A percentile compares a stretch with the other conserved stretches of the same genome.
Conservation (phyloP, 2,888 invertebrate genomes). For the Clostera curtula region DNA sequence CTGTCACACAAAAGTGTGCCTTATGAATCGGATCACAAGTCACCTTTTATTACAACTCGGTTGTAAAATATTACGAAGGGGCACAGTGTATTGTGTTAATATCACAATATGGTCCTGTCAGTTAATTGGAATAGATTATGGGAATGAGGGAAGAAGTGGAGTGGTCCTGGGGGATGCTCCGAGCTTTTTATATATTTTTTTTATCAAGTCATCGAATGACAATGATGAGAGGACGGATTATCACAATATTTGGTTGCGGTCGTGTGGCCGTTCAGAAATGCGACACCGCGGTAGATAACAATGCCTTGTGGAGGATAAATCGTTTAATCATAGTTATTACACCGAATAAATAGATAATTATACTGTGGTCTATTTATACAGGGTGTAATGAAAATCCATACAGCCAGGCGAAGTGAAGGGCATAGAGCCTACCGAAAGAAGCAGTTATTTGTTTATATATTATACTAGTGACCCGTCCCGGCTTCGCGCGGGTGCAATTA, state of each 20-base stretch:
- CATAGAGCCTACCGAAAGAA: too few relatives aligned
- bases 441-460: too few relatives aligned
- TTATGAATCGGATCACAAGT: too few relatives aligned
- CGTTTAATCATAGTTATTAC: conserved; percentile 36
- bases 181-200: conserved; percentile 50
- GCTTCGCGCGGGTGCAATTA: too few relatives aligned
- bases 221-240: conserved; percentile 58
- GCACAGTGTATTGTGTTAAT: conserved; percentile 65
- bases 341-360: conserved; percentile 27
- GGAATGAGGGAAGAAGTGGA: conserved; percentile 64
- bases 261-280: conserved; percentile 53
- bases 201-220: conserved; percentile 71
- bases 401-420: too few relatives aligned
- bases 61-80: conserved; percentile 39
- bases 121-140: conserved; percentile 76
- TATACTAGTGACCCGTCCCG: too few relatives aligned
- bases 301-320: conserved; percentile 20
- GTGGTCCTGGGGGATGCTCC: conserved; percentile 54
- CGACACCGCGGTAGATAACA: conserved; percentile 43
- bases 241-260: conserved; percentile 68
- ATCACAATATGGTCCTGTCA: conserved; percentile 74
- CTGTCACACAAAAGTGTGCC: too few relatives aligned
- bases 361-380: too few relatives aligned
- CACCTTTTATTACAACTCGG: too few relatives aligned
- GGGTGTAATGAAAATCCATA: too few relatives aligned